Percentiles rank a stretch among this genome's conserved stretches.
phyloP scores from a whole-genome alignment of 37 sponge, comb jelly and placozoan species.

The Mnemiopsis leidyi region DNA sequence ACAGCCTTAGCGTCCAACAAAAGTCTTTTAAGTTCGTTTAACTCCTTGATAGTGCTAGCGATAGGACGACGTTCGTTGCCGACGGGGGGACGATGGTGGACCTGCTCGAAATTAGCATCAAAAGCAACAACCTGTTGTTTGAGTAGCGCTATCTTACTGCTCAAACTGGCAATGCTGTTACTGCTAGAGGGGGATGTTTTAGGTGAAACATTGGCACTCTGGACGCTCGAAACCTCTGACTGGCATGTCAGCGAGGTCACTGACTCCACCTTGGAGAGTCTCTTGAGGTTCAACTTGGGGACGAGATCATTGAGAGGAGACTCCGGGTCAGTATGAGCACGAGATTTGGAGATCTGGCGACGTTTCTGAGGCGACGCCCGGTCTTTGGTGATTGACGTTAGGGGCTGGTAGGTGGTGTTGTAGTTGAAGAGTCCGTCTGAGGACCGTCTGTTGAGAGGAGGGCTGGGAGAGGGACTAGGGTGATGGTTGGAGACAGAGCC shows the following conservation, averaged over 20 bases:
- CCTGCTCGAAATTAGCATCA: conserved; percentile 22
- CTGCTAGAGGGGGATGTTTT: background rate
- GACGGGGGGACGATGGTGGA: background rate
- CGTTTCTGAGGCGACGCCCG: conserved; percentile 7
- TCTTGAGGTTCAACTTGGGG: conserved; percentile 38
- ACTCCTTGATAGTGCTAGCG: conserved; percentile 8
- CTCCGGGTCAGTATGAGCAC: background rate
- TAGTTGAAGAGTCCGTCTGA: conserved; percentile 30
- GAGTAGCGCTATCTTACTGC: conserved; percentile 12
- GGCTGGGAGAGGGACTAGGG: background rate
- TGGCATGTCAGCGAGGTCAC: background rate
- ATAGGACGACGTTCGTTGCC: conserved; percentile 53
- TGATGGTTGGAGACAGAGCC: background rate
- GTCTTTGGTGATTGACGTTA: conserved; percentile 3
- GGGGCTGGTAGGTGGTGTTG: conserved; percentile 8
- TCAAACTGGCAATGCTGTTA: conserved; percentile 31
- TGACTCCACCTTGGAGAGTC: background rate
- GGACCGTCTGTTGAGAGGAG: background rate
- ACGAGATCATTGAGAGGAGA: background rate
- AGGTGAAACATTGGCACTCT: conserved; percentile 1
- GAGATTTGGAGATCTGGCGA: background rate
- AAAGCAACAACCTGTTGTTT: conserved; percentile 37
- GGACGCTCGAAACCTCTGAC: background rate
- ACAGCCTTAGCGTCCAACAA: conserved; percentile 33
- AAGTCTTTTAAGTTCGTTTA: conserved; percentile 29